Conservation (phyloP, 2,888 invertebrate species). For the Stratiomys singularior region DNA sequence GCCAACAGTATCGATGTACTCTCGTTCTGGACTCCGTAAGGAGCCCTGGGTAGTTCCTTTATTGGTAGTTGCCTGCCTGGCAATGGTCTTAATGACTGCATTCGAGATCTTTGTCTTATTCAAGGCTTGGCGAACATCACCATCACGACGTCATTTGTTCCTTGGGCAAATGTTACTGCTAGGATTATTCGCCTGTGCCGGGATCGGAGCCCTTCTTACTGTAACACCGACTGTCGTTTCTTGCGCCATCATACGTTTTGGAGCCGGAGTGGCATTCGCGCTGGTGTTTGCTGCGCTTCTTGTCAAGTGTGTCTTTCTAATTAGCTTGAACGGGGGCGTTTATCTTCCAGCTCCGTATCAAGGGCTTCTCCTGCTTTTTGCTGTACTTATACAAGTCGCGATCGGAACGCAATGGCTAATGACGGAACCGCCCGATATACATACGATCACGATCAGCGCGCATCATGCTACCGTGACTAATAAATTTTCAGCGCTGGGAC, state of each 20-base stretch:
- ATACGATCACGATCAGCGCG: slow-evolving; percentile 64
- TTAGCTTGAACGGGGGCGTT: slow-evolving; percentile 90
- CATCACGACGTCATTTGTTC: slow-evolving; percentile 85
- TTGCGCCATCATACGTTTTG: slow-evolving; percentile 84
- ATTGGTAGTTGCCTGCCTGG: slow-evolving; percentile 82
- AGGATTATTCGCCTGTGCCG: slow-evolving; percentile 84
- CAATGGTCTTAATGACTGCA: slow-evolving; percentile 84
- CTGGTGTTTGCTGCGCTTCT: slow-evolving; percentile 90
- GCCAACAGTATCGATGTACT: slow-evolving; percentile 61
- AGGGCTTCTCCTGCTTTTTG: slow-evolving; percentile 87
- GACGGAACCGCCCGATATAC: slow-evolving; percentile 77
- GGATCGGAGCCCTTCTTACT: slow-evolving; percentile 80
- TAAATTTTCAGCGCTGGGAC: slow-evolving; percentile 54
- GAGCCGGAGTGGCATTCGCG: slow-evolving; percentile 83
- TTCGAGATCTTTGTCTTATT: slow-evolving; percentile 92
- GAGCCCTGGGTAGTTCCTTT: slow-evolving; percentile 94
- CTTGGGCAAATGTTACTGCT: slow-evolving; percentile 87
- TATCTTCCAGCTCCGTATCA: slow-evolving; percentile 94
- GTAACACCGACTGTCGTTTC: slow-evolving; percentile 82
- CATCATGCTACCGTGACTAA: slow-evolving; percentile 57
- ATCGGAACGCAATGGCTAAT: slow-evolving; percentile 87
- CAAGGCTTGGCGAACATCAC: slow-evolving; percentile 83
- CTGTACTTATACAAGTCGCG: slow-evolving; percentile 89
- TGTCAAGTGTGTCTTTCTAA: slow-evolving; percentile 92
- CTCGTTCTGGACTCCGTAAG: slow-evolving; percentile 69